Percentiles rank a stretch among this genome's conserved stretches.
phyloP scores from a whole-genome alignment of 1,140 invertebrate genomes.

The Platyura marginata region DNA sequence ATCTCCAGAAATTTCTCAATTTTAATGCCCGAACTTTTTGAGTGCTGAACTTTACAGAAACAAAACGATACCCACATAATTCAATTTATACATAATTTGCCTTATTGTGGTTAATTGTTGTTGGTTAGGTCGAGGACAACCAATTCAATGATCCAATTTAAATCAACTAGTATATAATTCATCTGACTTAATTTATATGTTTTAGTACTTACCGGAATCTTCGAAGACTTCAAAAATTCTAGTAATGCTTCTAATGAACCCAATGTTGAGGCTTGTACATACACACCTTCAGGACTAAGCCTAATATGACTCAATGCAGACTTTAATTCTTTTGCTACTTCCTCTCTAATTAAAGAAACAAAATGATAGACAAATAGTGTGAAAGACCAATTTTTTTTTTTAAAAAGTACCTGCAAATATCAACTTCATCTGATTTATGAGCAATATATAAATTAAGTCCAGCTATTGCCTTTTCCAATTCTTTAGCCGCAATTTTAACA shows the following conservation, averaged over 20 bases:
- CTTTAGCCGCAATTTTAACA: constrained; percentile 95
- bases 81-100: no score
- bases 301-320: constrained; percentile 84
- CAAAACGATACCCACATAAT: no score
- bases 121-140: no score
- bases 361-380: neutral
- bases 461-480: constrained; percentile 94
- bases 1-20: no score
- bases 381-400: neutral
- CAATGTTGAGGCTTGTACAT: constrained; percentile 96
- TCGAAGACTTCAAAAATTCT: constrained; percentile 84
- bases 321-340: constrained; percentile 63
- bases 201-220: constrained; percentile 85
- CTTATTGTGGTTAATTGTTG: no score
- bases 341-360: constrained; percentile 35
- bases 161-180: neutral
- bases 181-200: no score
- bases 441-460: constrained; percentile 78
- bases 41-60: no score
- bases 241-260: constrained; percentile 95
- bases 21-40: no score
- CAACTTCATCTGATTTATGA: constrained; percentile 83
- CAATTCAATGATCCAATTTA: constrained; percentile 4
- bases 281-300: constrained; percentile 81
- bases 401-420: constrained; percentile 39